These are phyloP conservation scores for Cladopsammia gracilis DNA, from an alignment of 64 coral and sea anemone genomes.

Conservation along the genomic window DNA sequence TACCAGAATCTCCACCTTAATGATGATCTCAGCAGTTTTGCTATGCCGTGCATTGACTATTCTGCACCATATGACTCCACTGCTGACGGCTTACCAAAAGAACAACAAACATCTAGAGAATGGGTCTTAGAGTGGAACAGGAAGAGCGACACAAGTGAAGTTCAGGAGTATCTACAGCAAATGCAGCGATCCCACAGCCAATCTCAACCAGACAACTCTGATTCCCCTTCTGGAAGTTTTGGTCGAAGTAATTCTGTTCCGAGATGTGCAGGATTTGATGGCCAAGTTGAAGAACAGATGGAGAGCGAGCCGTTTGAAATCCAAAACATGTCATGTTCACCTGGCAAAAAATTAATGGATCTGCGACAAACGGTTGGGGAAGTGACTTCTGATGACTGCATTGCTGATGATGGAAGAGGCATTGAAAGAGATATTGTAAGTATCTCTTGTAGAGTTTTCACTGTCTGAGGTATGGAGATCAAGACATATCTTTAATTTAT, in stretches of 20 bases:
- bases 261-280: conserved; percentile 60
- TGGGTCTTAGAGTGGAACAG: conserved; percentile 91
- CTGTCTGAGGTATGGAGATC: too few species aligned
- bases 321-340: conserved; percentile 58
- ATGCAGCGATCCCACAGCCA: conserved; percentile 73
- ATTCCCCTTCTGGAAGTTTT: conserved; percentile 68
- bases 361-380: conserved; percentile 84
- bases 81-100: conserved; percentile 54
- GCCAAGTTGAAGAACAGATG: conserved; percentile 73
- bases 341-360: conserved; percentile 23
- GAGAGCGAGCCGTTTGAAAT: conserved; percentile 78
- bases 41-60: conserved; percentile 52
- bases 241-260: conserved; percentile 81
- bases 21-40: conserved; percentile 77
- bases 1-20: neutral
- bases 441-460: neutral
- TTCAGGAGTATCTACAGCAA: conserved; percentile 1
- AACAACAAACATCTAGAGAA: conserved; percentile 85
- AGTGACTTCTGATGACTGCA: conserved; percentile 70
- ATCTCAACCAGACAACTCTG: conserved; percentile 66
- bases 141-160: conserved; percentile 60
- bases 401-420: conserved; percentile 42
- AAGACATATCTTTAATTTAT: too few species aligned
- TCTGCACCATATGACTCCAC: conserved; percentile 4
- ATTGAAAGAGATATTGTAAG: conserved; percentile 70